phyloP scores from a whole-genome alignment of 1,140 invertebrate species.

The Macrobrachium rosenbergii region DNA sequence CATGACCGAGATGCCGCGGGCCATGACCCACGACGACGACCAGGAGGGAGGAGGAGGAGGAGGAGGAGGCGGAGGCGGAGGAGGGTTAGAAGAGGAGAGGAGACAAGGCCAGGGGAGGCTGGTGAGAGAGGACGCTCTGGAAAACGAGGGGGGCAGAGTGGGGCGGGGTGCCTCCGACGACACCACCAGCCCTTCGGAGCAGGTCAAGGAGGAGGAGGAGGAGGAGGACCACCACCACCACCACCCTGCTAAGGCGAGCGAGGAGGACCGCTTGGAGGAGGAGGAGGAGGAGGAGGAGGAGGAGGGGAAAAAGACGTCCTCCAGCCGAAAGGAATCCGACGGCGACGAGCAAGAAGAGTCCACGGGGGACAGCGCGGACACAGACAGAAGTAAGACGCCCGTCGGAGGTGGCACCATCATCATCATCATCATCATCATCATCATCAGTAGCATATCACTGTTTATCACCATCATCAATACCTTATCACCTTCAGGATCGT shows the following conservation, averaged over 20 bases:
- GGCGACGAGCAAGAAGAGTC: neutral
- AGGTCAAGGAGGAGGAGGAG: slow-evolving; percentile 42
- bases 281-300: slow-evolving; percentile 47
- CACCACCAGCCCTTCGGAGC: neutral
- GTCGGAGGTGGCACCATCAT: too few relatives aligned
- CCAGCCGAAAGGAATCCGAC: neutral
- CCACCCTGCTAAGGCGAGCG: neutral
- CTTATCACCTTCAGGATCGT: too few relatives aligned
- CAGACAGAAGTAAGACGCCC: slow-evolving; percentile 28
- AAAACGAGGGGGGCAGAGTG: too few relatives aligned
- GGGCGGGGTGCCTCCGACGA: too few relatives aligned
- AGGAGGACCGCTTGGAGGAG: slow-evolving; percentile 30
- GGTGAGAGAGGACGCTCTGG: neutral
- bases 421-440: too few relatives aligned
- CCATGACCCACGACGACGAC: slow-evolving; percentile 47
- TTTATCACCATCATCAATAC: too few relatives aligned
- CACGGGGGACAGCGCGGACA: neutral
- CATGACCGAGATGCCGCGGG: slow-evolving; percentile 53
- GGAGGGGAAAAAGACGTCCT: slow-evolving; percentile 3
- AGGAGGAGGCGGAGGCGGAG: slow-evolving; percentile 4
- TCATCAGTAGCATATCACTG: neutral
- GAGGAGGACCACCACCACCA: too few relatives aligned
- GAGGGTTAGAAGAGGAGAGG: slow-evolving; percentile 20
- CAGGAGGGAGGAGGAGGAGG: neutral
- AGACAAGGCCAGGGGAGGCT: neutral